These are phyloP conservation scores for Pissodes strobi DNA, from an alignment of 1,140 invertebrate species.

Conservation along the genomic window DNA sequence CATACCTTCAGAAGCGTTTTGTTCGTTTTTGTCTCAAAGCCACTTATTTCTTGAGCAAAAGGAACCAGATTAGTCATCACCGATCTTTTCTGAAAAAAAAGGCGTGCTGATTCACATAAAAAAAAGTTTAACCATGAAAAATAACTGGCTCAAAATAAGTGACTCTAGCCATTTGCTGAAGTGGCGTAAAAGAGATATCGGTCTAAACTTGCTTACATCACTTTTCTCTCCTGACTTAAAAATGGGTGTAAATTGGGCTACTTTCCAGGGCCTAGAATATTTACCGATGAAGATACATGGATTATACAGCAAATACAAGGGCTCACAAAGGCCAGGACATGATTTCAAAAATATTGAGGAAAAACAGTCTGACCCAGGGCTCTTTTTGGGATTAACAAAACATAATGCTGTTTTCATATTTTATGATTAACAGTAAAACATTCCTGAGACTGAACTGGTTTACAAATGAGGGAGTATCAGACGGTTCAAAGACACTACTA, in stretches of 20 bases:
- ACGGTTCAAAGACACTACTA: slow-evolving; percentile 9
- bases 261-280: background rate
- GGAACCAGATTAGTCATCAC: too few species aligned
- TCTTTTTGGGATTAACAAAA: background rate
- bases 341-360: slow-evolving; percentile 6
- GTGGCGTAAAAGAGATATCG: background rate
- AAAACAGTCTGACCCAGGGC: background rate
- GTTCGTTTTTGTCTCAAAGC: too few species aligned
- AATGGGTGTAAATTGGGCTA: background rate
- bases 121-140: too few species aligned
- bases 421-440: slow-evolving; percentile 10
- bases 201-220: background rate
- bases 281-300: background rate
- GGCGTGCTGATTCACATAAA: too few species aligned
- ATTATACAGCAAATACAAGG: background rate
- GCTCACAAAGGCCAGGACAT: slow-evolving; percentile 4
- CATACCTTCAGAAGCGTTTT: too few species aligned
- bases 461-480: background rate
- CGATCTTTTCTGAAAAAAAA: too few species aligned
- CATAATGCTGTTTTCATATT: background rate
- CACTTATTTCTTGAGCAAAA: too few species aligned
- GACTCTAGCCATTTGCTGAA: background rate
- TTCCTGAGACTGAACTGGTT: background rate
- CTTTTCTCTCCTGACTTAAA: background rate
- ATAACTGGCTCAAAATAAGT: background rate